phyloP scores from a whole-genome alignment of 2,888 invertebrate species.

The Oscheius sp. region DNA sequence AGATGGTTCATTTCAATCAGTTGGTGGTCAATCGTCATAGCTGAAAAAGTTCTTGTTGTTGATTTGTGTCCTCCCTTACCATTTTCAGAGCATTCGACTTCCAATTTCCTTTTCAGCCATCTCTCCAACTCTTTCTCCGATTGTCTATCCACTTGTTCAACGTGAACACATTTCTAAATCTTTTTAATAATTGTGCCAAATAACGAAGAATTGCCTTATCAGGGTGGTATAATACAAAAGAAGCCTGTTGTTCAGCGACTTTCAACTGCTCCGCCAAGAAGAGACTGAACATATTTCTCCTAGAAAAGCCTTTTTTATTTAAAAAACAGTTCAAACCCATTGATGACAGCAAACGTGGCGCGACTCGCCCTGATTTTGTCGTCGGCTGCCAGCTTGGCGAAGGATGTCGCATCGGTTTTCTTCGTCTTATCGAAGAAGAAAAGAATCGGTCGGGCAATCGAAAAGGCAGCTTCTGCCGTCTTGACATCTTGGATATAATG shows the following conservation, averaged over 20 bases:
- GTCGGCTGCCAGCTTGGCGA: slow-evolving; percentile 38
- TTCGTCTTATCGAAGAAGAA: slow-evolving; percentile 43
- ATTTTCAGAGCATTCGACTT: slow-evolving; percentile 7
- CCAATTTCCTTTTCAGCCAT: slow-evolving; percentile 14
- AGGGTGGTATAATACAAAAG: slow-evolving; percentile 1
- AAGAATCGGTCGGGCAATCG: slow-evolving; percentile 32
- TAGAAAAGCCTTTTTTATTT: background rate
- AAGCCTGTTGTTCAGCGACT: background rate
- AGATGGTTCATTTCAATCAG: background rate
- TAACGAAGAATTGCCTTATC: background rate
- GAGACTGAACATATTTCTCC: slow-evolving; percentile 12
- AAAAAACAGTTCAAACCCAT: slow-evolving; percentile 12
- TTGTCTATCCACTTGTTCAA: slow-evolving; percentile 8
- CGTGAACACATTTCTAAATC: slow-evolving; percentile 22
- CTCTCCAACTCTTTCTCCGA: background rate
- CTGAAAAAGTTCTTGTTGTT: background rate
- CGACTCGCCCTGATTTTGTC: slow-evolving; percentile 17
- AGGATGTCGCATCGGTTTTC: slow-evolving; percentile 38
- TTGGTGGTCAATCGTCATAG: background rate
- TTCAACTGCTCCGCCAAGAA: slow-evolving; percentile 4
- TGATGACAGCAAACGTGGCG: slow-evolving; percentile 24
- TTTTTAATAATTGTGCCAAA: background rate
- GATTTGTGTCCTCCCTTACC: background rate
- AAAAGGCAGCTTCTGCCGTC: background rate
- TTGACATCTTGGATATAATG: slow-evolving; percentile 11